phyloP scores from a whole-genome alignment of 2,888 invertebrate species.

The Luperina testacea region DNA sequence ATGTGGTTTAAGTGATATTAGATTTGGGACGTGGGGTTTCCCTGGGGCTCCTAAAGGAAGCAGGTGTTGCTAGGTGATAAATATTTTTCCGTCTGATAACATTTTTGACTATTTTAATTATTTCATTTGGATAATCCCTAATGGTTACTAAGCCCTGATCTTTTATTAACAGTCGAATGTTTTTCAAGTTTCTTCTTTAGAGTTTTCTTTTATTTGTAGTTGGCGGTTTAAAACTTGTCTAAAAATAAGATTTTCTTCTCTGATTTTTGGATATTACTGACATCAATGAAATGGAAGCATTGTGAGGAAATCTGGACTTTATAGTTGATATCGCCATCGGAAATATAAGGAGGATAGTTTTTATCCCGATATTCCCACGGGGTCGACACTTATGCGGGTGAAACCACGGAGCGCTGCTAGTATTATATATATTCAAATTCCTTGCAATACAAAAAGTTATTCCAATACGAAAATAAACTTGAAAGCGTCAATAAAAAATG shows the following conservation, averaged over 20 bases:
- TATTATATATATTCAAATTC: background rate
- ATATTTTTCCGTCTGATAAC: background rate
- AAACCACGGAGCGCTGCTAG: no score
- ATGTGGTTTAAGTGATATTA: background rate
- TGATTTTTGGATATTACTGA: background rate
- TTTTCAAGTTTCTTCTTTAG: background rate
- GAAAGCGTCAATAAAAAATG: constrained; percentile 51
- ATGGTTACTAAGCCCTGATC: background rate
- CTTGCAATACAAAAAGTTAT: constrained; percentile 17
- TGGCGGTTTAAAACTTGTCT: background rate
- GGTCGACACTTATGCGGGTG: no score
- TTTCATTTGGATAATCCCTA: background rate
- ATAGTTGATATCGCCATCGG: no score
- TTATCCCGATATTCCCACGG: no score
- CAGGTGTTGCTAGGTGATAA: background rate
- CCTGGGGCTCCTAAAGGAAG: background rate
- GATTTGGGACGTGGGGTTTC: no score
- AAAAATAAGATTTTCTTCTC: background rate
- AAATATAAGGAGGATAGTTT: no score
- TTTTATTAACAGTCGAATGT: background rate
- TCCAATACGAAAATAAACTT: constrained; percentile 27
- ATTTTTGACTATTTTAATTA: background rate
- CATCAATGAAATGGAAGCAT: no score
- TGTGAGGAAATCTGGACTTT: no score
- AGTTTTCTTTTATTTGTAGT: no score